Base-by-base conservation (phyloP, 2,113 vertebrate genomes). In the Colossoma macropomum region DNA sequence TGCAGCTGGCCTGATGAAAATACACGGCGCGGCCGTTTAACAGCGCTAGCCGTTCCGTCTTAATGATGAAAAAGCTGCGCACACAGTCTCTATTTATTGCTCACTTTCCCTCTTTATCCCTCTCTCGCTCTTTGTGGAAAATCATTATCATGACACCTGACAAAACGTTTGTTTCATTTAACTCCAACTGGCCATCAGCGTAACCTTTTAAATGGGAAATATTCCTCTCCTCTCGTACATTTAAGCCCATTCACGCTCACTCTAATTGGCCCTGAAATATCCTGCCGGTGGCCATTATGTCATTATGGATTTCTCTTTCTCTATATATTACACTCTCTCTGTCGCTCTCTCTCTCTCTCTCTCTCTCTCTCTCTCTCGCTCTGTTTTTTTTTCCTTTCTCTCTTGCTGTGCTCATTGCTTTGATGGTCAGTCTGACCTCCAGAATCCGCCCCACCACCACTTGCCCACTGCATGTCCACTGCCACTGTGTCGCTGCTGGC, bases 221-320 rank as follows among this genome's bases (percentile, higher is more conserved):
- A 38, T 38, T 69, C 66, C 66, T 69, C 30, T 62, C 59, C 59
- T 25, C 66, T 21, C 32, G 0, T 10, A 10, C 65, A 3, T 68
- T 69, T 34, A 10, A 69, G 66, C 34, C 66, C 66, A 69, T 69
- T 69, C 66, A 69, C 66, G 23, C 66, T 69, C 34, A 4, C 34
- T 30, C 68, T 71, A 71, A 71, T 45, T 23, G 59, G 30, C 66
- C 34, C 32, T 71, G 34, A n/a, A 71, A 71, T 25, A n/a, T 23
- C 68, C 34, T 19, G 25, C 68, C 34, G 25, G 34, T 25, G 68
- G 68, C 38, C 38, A 71, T 71, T 71, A 71, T 71, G 68, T 71
- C 41, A 71, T 71, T 71, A 71, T 71, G 68, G 34, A 45, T 71
- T 41, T 41, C 68, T 45, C 68, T 71, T 41, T 45, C 68, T 71